Evolutionary conservation across 2,797 vertebrate genomes (phyloP).

Genomic region (Urophycis tenuis): DNA sequence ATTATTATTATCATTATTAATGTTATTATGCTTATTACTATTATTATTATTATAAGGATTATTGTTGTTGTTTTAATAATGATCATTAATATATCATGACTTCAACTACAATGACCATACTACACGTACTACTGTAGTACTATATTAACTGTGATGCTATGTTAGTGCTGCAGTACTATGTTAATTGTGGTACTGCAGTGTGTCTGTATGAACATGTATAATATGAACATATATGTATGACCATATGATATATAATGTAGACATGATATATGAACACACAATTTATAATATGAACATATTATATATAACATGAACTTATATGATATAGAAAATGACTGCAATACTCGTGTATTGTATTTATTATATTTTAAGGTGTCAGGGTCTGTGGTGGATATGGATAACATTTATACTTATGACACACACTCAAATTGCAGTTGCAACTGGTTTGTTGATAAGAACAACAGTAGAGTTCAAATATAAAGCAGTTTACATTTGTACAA

Average conservation of each 20-base stretch:
- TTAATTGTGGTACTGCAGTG: neutral
- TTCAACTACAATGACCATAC: too few species aligned
- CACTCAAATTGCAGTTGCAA: slow-evolving; percentile 37
- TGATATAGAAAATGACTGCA: neutral
- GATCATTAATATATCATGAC: too few species aligned
- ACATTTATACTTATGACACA: neutral
- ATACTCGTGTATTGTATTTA: neutral
- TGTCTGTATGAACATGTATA: neutral
- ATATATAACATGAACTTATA: neutral
- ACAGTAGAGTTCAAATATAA: slow-evolving; percentile 62
- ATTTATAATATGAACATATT: too few species aligned
- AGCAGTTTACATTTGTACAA: slow-evolving; percentile 57
- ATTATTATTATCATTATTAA: neutral
- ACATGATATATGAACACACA: too few species aligned
- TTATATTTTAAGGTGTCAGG: slow-evolving; percentile 28
- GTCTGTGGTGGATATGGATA: neutral
- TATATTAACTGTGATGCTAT: neutral
- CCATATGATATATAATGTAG: too few species aligned
- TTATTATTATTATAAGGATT: too few species aligned
- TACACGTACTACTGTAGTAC: neutral
- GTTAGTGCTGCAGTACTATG: neutral
- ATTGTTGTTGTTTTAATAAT: too few species aligned
- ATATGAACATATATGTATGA: too few species aligned
- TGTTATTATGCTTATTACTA: too few species aligned
- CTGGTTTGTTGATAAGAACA: slow-evolving; percentile 40